Evolutionary conservation across 2,888 invertebrate species (phyloP), one percentile per base, ranked within the genome.

Genomic region (Polydesmus complanatus): DNA sequence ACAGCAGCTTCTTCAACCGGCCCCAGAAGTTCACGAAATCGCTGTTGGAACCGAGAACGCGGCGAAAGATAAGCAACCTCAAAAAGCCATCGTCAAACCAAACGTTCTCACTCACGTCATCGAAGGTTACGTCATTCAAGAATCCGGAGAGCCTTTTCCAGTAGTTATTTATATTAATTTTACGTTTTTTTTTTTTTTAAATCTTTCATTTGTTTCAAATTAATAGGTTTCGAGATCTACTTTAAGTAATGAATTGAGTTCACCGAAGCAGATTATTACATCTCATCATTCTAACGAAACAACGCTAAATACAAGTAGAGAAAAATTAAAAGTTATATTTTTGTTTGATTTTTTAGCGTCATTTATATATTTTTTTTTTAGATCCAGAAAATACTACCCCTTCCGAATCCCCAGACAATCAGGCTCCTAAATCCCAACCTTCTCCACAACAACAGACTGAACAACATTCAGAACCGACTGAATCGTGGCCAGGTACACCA

Each of bases 101-200:
- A 92, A 93, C 71, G 90, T 96, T 5, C 77, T 96, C 58, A 95
- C 95, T 0, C 96, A 96, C 73, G 91, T 95, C 25, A 95, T 96
- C 64, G 95, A 94, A 73, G 95, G 94, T 58, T 95, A 92, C 74
- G 89, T 96, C 5, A 95, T 96, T 67, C 93, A 94, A 73, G 96
- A 96, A 78, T 91, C 81, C 72, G 70, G 72, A 14, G 76, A 75
- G 67, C 73, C 74, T 3, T 77, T 77, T 68, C 76, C 76, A 14
- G 75, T 77, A 66, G 70, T 74, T 70, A 27, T 51, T 23, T 27
- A n/a, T n/a, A n/a, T 18, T n/a, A n/a, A n/a, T n/a, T n/a, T n/a
- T n/a, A n/a, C n/a, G n/a, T n/a, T n/a, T n/a, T n/a, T n/a, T n/a
- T n/a, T n/a, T n/a, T n/a, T n/a, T n/a, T n/a, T n/a, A n/a, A n/a